Evolutionary conservation across 2,797 vertebrate species (phyloP).

Genomic region (Aldrovandia affinis): DNA sequence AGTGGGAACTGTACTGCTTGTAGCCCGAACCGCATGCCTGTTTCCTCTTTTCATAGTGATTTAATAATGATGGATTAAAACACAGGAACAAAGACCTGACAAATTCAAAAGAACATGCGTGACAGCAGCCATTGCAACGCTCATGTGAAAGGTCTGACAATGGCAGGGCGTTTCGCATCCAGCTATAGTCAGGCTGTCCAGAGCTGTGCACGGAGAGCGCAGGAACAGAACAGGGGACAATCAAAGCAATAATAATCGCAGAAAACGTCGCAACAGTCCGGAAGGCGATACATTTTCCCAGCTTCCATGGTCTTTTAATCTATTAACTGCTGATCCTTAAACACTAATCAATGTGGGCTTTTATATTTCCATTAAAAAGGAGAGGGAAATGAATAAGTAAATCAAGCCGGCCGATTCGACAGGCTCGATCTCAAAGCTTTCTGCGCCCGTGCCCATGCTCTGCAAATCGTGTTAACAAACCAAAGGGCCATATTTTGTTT

Average conservation of each 20-base stretch:
- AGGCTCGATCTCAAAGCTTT: constrained; percentile 46
- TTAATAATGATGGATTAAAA: neutral
- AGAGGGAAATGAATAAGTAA: constrained; percentile 68
- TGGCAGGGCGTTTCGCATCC: neutral
- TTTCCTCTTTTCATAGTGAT: neutral
- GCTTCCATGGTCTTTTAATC: constrained; percentile 73
- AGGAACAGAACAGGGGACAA: neutral
- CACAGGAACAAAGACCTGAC: neutral
- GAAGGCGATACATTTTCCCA: constrained; percentile 10
- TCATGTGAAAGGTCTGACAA: neutral
- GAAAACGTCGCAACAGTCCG: neutral
- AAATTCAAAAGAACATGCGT: neutral
- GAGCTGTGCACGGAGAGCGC: neutral
- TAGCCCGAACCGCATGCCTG: neutral
- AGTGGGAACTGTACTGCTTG: neutral
- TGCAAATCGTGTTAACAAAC: constrained; percentile 37
- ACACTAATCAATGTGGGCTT: constrained; percentile 77
- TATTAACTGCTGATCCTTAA: constrained; percentile 77
- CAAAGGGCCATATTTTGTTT: constrained; percentile 56
- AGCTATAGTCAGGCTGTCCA: neutral
- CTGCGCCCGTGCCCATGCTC: constrained; percentile 35
- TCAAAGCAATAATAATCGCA: neutral
- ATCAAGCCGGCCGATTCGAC: constrained; percentile 44
- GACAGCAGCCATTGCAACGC: neutral
- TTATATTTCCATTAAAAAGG: constrained; percentile 77